These are phyloP conservation scores for Sarcophaga subvicina DNA, from an alignment of 2,888 invertebrate genomes.

Conservation along the genomic window DNA sequence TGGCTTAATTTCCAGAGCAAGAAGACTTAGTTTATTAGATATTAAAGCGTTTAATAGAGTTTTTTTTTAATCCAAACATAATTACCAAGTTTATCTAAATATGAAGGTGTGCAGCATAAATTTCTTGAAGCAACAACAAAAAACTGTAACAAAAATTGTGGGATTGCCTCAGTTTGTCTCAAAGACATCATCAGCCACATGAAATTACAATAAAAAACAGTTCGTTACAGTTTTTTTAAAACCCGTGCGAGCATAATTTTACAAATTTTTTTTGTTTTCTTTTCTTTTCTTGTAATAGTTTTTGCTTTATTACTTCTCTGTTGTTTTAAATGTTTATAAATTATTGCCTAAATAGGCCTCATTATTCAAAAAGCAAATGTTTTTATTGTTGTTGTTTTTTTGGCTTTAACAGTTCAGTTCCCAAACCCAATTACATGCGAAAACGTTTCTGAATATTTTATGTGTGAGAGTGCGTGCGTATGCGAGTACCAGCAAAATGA, in stretches of 20 bases:
- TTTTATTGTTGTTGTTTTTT: not conserved
- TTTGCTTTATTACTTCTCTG: not conserved
- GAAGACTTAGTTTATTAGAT: too few relatives aligned
- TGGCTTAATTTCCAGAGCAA: too few relatives aligned
- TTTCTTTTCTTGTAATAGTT: not conserved
- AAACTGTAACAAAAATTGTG: not conserved
- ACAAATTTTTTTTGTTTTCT: too few relatives aligned
- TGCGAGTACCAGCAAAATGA: not conserved
- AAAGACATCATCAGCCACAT: not conserved
- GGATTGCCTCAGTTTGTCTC: slow-evolving; percentile 1
- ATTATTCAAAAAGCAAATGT: not conserved
- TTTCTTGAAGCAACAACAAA: not conserved
- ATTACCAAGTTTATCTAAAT: too few relatives aligned
- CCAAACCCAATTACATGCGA: slow-evolving; percentile 11
- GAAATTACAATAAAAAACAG: not conserved
- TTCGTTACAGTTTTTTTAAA: slow-evolving; percentile 4
- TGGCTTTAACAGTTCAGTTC: not conserved
- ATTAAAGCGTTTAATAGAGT: too few relatives aligned
- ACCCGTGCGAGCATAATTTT: not conserved
- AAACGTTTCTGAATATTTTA: slow-evolving; percentile 24
- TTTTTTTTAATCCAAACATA: too few relatives aligned
- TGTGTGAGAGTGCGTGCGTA: not conserved
- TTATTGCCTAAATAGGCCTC: not conserved
- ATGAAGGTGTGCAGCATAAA: too few relatives aligned
- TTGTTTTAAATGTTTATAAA: not conserved